Evolutionary conservation across 2,113 vertebrate species (phyloP), one percentile per base, ranked within the genome.

Genomic region (Sakesphorus luctuosus): DNA sequence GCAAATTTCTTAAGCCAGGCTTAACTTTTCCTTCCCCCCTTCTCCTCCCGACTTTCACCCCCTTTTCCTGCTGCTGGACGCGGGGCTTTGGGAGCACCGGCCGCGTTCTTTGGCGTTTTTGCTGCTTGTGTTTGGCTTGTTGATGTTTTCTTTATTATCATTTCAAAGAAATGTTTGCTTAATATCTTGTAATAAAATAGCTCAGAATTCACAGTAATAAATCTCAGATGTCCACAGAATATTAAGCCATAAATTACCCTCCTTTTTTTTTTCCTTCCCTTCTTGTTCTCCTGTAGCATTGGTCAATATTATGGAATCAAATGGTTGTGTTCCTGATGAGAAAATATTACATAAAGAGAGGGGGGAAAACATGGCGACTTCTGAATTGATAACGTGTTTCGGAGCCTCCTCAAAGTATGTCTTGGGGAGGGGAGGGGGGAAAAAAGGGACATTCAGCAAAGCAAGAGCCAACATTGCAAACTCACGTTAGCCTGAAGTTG

Each of bases 231-330:
- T 89, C 84, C 96, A 85, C 94, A 96, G 89, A 95, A 96, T 95
- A 97, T 97, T 94, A 96, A 96, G 89, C 92, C 90, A 96, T 96
- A 94, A 96, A 96, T 97, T 90, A 92, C 53, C 63, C 58, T 19
- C 52, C 14, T 12, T 52, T 40, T 25, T 31, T 24, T 23, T 15
- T 7, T 5, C 19, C 10, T 47, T 59, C 14, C 38, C 77, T 75
- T 52, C 77, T 66, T 65, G 31, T 58, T 77, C 68, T 95, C 83
- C 13, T 85, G 89, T 76, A 84, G 78, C 73, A 50, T 75, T 94
- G 92, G 94, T 95, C 92, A 96, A 92, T 90, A 86, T 88, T 62
- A 55, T 67, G 87, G 79, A 79, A 90, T 88, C 89, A 84, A 92
- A 75, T 47, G 79, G 36, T 95, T 79, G 83, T 62, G 87, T 31